Conservation (phyloP, 2,888 invertebrate genomes). For the Venusia cambrica region DNA sequence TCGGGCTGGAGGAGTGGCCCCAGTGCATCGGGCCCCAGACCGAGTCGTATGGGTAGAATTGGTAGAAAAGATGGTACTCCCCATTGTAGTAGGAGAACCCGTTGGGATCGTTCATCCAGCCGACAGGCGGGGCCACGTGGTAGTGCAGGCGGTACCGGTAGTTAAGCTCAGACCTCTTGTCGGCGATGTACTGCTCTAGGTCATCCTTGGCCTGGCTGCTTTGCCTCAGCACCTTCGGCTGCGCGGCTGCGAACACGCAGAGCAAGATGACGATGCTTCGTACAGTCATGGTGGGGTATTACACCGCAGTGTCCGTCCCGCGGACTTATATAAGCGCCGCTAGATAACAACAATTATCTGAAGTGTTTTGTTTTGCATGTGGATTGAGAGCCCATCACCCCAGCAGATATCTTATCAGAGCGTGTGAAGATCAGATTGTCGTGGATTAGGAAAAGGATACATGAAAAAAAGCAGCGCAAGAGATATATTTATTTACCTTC, state of each 20-base stretch:
- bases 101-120: constrained; percentile 82
- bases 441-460: too few species aligned
- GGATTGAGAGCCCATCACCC: constrained; percentile 7
- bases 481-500: too few species aligned
- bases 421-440: too few species aligned
- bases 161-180: constrained; percentile 53
- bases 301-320: constrained; percentile 4
- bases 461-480: too few species aligned
- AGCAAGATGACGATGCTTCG: constrained; percentile 27
- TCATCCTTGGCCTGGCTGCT: constrained; percentile 35
- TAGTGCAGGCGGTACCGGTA: constrained; percentile 59
- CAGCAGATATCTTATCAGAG: constrained; percentile 8
- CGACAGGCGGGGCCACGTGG: constrained; percentile 65
- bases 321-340: constrained; percentile 19
- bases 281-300: constrained; percentile 17
- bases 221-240: constrained; percentile 34
- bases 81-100: constrained; percentile 75
- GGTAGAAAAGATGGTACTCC: constrained; percentile 77
- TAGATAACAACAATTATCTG: constrained; percentile 29
- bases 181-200: constrained; percentile 57
- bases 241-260: constrained; percentile 34
- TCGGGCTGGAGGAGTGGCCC: constrained; percentile 72
- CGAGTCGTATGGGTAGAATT: constrained; percentile 72
- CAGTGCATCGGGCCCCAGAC: constrained; percentile 77
- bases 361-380: constrained; percentile 28